These are phyloP conservation scores for Linyphia triangularis DNA, from an alignment of 2,888 invertebrate genomes.

Conservation along the genomic window DNA sequence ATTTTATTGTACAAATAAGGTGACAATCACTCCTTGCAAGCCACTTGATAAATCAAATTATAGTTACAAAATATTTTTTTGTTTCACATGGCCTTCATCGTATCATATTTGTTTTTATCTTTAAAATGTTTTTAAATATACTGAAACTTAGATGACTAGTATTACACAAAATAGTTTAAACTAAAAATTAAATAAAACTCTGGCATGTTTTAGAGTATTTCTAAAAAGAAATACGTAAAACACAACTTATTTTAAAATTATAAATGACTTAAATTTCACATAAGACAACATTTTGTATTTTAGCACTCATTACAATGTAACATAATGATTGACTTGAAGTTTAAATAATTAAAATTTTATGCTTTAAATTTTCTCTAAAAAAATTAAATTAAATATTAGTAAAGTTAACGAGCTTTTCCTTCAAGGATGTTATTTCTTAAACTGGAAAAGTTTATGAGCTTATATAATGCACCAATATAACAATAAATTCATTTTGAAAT, in stretches of 20 bases:
- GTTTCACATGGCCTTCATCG: not conserved
- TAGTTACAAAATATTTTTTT: constrained; percentile 34
- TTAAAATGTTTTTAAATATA: not conserved
- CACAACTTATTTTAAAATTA: not conserved
- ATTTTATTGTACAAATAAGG: constrained; percentile 25
- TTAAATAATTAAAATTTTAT: no score
- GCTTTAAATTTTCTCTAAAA: no score
- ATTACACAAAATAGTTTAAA: not conserved
- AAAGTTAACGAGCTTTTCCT: no score
- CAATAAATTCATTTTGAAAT: no score
- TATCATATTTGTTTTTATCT: not conserved
- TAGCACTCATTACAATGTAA: not conserved
- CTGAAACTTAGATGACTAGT: not conserved
- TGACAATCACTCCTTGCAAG: constrained; percentile 13
- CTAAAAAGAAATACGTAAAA: not conserved
- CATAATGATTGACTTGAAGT: no score
- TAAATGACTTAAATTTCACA: not conserved
- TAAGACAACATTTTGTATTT: not conserved
- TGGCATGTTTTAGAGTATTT: not conserved
- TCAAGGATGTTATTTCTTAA: no score
- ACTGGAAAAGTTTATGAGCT: no score
- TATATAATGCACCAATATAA: no score
- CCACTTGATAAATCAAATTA: constrained; percentile 10
- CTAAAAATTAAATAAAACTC: not conserved
- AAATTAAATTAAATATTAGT: no score